Evolutionary conservation across 1,140 invertebrate species (phyloP), one percentile per base, ranked within the genome.

Genomic region (Caerostris darwini): DNA sequence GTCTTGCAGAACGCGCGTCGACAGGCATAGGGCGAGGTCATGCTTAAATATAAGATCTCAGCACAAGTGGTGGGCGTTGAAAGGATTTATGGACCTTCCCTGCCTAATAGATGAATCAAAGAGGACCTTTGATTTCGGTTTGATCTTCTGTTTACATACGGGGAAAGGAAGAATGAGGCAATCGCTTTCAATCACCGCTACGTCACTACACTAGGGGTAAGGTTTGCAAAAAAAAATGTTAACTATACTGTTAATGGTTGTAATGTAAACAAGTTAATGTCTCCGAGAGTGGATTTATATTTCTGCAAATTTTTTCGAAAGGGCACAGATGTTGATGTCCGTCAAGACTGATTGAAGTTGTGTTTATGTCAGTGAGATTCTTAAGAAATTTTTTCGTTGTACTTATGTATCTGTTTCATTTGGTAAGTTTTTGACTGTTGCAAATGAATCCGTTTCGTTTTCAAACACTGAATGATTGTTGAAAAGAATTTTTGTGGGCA

Each of bases 51-150:
- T 10, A 3, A 7, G 17, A 85, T 58, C 82, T 85, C 82, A 7
- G 12, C 14, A 64, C 86, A 88, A 88, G 86, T 88, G 61, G 86
- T 64, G 86, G 86, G 86, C 86, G 86, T 88, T 88, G 59, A 88
- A 88, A 88, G 86, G 86, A 88, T 88, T 88, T 88, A 88, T 88
- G 86, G 59, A 88, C 50, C 58, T 85, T 85, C 82, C 82, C 82
- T 34, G 14, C 10, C 4, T 19, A n/a, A n/a, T 5, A 19, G 61
- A 53, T 34, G 86, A 59, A 88, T 88, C 86, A 88, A 88, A 88
- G 86, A 67, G 14, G 34, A 61, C 61, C 86, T 64, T 88, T 88
- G 86, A 88, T 88, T 61, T 17, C 3, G 53, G 19, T 67, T 12
- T 50, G 50, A 50, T 53, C 50, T 7, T 53, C 10, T 88, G 58